A percentile compares a stretch with the other conserved stretches of the same genome.
phyloP scores from a whole-genome alignment of 2,888 invertebrate species.

The Drosophila nigritarsus region DNA sequence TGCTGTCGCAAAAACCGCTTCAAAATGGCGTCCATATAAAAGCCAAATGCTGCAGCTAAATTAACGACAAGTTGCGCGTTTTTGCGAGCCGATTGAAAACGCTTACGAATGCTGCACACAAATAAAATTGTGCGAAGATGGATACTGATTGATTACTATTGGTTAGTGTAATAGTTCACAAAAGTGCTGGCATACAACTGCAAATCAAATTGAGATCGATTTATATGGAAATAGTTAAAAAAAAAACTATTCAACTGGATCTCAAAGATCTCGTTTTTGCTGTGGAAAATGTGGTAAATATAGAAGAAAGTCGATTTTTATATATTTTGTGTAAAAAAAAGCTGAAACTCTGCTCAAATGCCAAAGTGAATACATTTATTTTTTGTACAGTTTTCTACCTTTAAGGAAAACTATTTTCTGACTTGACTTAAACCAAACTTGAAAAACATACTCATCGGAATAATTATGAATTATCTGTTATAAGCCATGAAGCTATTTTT shows the following conservation, averaged over 20 bases:
- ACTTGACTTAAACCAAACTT: not conserved
- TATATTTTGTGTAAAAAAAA: not conserved
- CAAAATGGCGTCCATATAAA: constrained; percentile 72
- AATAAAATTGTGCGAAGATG: constrained; percentile 3
- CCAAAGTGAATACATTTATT: not conserved
- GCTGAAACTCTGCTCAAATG: not conserved
- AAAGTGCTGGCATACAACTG: not conserved
- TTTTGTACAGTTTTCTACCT: no score
- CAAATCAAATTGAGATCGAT: not conserved
- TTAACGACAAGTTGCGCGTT: constrained; percentile 36
- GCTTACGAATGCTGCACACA: constrained; percentile 13
- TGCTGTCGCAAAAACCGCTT: constrained; percentile 55
- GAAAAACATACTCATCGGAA: not conserved
- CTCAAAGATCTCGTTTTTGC: not conserved
- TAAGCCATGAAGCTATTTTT: not conserved
- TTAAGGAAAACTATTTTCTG: not conserved
- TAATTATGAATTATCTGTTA: not conserved
- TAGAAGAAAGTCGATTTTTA: not conserved
- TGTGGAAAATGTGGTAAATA: no score
- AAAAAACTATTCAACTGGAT: not conserved
- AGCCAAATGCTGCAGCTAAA: constrained; percentile 24
- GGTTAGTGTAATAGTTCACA: not conserved
- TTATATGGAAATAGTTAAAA: not conserved
- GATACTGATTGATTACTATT: not conserved
- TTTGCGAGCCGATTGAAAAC: constrained; percentile 8